Evolutionary conservation across 1,140 invertebrate species (phyloP).

Genomic region (Bombus consobrinus): DNA sequence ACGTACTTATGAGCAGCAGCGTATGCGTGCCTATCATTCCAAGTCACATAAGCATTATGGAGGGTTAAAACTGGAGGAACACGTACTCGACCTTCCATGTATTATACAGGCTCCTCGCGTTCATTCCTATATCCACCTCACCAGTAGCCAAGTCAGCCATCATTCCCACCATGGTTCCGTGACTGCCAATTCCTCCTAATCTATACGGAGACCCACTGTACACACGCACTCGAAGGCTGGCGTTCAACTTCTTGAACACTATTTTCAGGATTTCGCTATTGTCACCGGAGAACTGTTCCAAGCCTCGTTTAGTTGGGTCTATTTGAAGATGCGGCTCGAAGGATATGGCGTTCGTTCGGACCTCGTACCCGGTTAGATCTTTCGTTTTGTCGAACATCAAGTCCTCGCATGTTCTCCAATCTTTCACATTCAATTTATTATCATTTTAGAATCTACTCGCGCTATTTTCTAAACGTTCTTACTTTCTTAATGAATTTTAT

Average conservation of each 20-base stretch:
- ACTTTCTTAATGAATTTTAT: too few species aligned
- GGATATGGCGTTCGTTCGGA: conserved; percentile 48
- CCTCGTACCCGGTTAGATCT: conserved; percentile 42
- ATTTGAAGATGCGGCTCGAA: conserved; percentile 29
- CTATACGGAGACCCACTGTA: background rate
- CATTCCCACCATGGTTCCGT: conserved; percentile 50
- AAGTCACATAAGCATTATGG: too few species aligned
- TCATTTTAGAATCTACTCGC: too few species aligned
- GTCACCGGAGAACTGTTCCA: conserved; percentile 49
- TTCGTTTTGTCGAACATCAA: conserved; percentile 52
- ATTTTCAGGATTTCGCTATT: conserved; percentile 52
- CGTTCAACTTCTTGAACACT: conserved; percentile 44
- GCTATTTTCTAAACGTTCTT: too few species aligned
- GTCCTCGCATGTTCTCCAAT: conserved; percentile 17
- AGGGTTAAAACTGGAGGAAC: background rate
- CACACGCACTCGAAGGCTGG: conserved; percentile 8
- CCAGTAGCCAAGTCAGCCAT: conserved; percentile 42
- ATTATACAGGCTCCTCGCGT: conserved; percentile 11
- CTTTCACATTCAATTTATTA: background rate
- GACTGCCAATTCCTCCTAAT: conserved; percentile 37
- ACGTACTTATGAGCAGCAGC: background rate
- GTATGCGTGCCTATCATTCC: background rate
- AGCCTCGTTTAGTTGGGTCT: background rate
- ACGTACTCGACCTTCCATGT: conserved; percentile 53
- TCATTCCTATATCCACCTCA: conserved; percentile 60